These are phyloP conservation scores for Hipposideros larvatus DNA, from an alignment of 2,797 vertebrate species.

Conservation along the genomic window DNA sequence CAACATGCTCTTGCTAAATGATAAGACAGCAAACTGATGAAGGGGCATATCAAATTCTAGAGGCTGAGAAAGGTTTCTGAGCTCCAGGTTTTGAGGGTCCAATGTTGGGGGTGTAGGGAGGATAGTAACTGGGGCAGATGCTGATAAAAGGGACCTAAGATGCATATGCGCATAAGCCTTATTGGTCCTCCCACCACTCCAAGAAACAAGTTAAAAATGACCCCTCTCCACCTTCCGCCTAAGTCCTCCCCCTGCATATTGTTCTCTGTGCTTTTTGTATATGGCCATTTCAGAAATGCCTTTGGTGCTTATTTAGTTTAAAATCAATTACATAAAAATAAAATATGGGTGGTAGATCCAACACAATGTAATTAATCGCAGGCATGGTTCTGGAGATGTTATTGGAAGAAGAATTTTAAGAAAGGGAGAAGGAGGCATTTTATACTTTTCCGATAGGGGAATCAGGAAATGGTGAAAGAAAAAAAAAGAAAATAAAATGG, in stretches of 20 bases:
- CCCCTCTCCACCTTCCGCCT: neutral
- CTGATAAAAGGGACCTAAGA: neutral
- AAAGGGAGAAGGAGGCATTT: neutral
- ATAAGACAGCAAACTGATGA: neutral
- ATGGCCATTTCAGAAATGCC: neutral
- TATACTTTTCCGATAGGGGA: neutral
- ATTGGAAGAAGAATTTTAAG: neutral
- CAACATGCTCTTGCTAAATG: neutral
- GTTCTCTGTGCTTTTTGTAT: neutral
- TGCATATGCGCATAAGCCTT: rapidly evolving
- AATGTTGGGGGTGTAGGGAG: too few relatives aligned
- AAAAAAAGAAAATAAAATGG: neutral
- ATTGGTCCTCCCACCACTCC: neutral
- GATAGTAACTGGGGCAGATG: neutral
- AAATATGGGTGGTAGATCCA: neutral
- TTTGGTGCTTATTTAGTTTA: neutral
- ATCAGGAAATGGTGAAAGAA: neutral
- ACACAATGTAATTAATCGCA: neutral
- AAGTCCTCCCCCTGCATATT: neutral
- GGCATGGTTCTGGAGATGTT: neutral
- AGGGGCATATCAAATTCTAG: neutral
- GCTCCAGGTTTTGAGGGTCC: neutral
- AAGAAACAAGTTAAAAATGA: neutral
- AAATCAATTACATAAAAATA: neutral
- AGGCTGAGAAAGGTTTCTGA: neutral